Evolutionary conservation across 2,797 vertebrate species (phyloP), one percentile per base, ranked within the genome.

Genomic region (Mus caroli): DNA sequence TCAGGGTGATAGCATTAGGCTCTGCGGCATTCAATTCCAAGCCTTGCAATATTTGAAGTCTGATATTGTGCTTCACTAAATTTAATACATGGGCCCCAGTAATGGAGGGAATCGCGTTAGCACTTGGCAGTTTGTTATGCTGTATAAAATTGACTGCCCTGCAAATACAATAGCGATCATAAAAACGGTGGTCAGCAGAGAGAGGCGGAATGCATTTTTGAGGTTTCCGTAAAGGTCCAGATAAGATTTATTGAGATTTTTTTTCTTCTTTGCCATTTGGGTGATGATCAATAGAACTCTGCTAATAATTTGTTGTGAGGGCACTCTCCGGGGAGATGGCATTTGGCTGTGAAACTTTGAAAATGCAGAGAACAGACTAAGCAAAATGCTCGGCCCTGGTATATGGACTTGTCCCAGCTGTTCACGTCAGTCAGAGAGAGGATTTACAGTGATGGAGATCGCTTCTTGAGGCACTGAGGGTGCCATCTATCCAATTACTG

Each of bases 31-130:
- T 99, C 98, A 98, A 98, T 98, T 98, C 97, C 95, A 97, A 98
- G 98, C 97, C 97, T 98, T 98, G 98, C 98, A 99, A 98, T 99
- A 99, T 98, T 97, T 98, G 98, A 98, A 98, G 98, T 97, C 98
- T 98, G 98, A 98, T 99, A 99, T 98, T 98, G 98, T 98, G 98
- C 98, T 97, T 98, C 98, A 96, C 98, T 98, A 98, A 99, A 99
- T 98, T 98, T 98, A 99, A 99, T 99, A 98, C 98, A 98, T 84
- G 96, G 98, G 97, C 98, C 98, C 98, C 98, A 89, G 98, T 99
- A 98, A 99, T 98, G 98, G 98, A 98, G 98, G 98, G 99, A 99
- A 99, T 99, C 98, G 97, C 97, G 98, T 99, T 99, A 99, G 98
- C 97, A 96, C 98, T 98, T 98, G 97, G 98, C 98, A 98, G 98